phyloP scores from a whole-genome alignment of 1,140 invertebrate genomes.

The Eriocheir sinensis region DNA sequence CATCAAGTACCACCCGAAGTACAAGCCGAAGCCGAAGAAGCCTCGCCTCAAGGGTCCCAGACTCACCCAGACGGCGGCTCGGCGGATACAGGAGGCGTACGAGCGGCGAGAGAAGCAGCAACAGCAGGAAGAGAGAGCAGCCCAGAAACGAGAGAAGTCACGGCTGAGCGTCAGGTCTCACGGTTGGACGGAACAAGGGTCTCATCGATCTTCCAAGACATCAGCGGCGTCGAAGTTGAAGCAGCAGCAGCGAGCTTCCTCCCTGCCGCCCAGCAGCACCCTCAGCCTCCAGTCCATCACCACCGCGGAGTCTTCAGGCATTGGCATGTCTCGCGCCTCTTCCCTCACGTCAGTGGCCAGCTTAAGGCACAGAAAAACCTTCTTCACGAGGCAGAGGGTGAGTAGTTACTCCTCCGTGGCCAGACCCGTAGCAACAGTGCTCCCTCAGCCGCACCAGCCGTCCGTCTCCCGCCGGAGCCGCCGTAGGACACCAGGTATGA shows the following conservation, averaged over 20 bases:
- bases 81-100: slow-evolving; percentile 56
- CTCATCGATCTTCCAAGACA: neutral
- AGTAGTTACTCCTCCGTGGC: slow-evolving; percentile 57
- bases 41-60: slow-evolving; percentile 42
- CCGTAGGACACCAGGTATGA: slow-evolving; percentile 25
- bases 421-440: slow-evolving; percentile 38
- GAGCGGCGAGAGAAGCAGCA: slow-evolving; percentile 44
- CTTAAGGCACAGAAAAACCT: slow-evolving; percentile 37
- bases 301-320: slow-evolving; percentile 67
- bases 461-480: neutral
- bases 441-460: neutral
- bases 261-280: slow-evolving; percentile 34
- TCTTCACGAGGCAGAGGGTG: slow-evolving; percentile 69
- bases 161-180: slow-evolving; percentile 35
- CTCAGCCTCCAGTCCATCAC: slow-evolving; percentile 66
- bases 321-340: slow-evolving; percentile 67
- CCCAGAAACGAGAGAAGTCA: neutral
- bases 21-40: slow-evolving; percentile 23
- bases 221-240: neutral
- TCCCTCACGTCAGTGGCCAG: slow-evolving; percentile 70
- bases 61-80: slow-evolving; percentile 59
- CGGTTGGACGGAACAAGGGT: neutral
- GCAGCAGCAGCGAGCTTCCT: neutral
- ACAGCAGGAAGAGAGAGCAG: neutral
- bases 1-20: slow-evolving; percentile 63